These are phyloP conservation scores for Bubo bubo DNA, from an alignment of 2,113 vertebrate species.

Conservation along the genomic window DNA sequence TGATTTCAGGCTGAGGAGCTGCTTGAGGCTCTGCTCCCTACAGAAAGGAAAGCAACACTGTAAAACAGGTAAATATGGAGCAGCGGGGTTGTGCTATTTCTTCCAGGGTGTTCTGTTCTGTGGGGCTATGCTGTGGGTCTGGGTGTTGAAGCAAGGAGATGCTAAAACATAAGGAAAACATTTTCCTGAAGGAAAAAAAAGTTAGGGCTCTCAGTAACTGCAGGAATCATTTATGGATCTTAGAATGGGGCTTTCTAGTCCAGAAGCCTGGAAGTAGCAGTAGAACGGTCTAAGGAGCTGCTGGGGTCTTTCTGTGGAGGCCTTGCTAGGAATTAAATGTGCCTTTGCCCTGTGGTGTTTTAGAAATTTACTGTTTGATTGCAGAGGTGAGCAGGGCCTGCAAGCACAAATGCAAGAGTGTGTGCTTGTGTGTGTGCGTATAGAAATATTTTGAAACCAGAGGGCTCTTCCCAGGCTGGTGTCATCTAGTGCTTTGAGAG, in stretches of 20 bases:
- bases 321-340: not conserved
- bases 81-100: not conserved
- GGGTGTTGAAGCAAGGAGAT: not conserved
- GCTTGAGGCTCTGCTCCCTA: not conserved
- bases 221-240: not conserved
- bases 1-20: not conserved
- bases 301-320: not conserved
- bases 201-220: not conserved
- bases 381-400: not conserved
- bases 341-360: not conserved
- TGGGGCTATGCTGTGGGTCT: not conserved
- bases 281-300: not conserved
- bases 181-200: not conserved
- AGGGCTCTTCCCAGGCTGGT: not conserved
- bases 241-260: not conserved
- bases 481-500: not conserved
- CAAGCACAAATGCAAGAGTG: not conserved
- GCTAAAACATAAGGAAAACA: not conserved
- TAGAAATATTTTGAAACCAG: not conserved
- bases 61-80: not conserved
- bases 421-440: too few relatives aligned
- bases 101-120: not conserved
- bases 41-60: not conserved
- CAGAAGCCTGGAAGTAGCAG: not conserved
- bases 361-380: not conserved